These are phyloP conservation scores for Pangasius djambal DNA, from an alignment of 2,797 vertebrate species.

Conservation along the genomic window DNA sequence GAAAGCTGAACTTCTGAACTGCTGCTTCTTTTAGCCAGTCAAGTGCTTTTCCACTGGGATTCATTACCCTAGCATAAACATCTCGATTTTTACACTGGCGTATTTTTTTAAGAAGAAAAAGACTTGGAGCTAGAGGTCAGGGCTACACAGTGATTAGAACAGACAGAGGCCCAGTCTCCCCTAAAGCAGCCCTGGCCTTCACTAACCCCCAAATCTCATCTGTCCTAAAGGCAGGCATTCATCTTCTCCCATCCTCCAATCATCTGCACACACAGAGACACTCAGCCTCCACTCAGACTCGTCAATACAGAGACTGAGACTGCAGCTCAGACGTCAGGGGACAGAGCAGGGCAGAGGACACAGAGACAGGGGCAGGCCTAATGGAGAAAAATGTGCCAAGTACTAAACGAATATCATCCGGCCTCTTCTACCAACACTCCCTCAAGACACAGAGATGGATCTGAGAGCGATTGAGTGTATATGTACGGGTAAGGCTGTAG, in stretches of 20 bases:
- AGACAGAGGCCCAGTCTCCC: conserved; percentile 33
- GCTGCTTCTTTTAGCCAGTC: conserved; percentile 26
- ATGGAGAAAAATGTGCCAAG: conserved; percentile 55
- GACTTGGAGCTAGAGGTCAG: conserved; percentile 21
- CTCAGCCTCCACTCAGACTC: conserved; percentile 28
- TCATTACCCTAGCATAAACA: conserved; percentile 23
- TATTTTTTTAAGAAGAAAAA: conserved; percentile 23
- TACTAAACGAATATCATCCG: conserved; percentile 45
- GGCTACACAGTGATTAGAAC: conserved; percentile 44
- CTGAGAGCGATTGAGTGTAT: conserved; percentile 50
- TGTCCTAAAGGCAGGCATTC: conserved; percentile 49
- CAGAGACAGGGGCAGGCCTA: conserved; percentile 27
- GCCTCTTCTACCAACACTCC: conserved; percentile 27
- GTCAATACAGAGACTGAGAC: conserved; percentile 32
- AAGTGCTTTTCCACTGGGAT: conserved; percentile 6
- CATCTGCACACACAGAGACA: conserved; percentile 34
- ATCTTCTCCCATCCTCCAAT: conserved; percentile 57
- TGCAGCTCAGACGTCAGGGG: conserved; percentile 25
- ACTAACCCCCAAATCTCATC: conserved; percentile 44
- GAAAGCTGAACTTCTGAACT: conserved; percentile 10
- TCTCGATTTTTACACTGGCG: conserved; percentile 2
- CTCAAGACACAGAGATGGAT: conserved; percentile 30
- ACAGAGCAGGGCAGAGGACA: conserved; percentile 22
- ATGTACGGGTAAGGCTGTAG: conserved; percentile 30
- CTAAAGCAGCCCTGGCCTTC: conserved; percentile 34